These are phyloP conservation scores for Gymnoscopelus braueri DNA, from an alignment of 2,797 vertebrate species.

Conservation along the genomic window DNA sequence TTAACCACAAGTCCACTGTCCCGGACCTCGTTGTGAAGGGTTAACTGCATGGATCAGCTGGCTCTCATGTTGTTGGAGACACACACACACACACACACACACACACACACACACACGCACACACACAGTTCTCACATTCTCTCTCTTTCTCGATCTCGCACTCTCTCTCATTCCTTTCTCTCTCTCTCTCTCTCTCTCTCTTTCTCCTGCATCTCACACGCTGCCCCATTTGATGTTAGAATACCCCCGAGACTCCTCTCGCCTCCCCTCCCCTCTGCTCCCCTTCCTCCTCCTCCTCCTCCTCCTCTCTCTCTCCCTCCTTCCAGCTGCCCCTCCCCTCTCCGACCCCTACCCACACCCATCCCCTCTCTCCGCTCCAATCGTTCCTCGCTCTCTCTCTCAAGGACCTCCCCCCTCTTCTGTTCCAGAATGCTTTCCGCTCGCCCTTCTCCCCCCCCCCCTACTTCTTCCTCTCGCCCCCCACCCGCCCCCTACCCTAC, in stretches of 20 bases:
- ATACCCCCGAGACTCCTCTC: conserved; percentile 83
- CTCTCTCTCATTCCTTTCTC: conserved; percentile 70
- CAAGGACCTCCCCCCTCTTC: conserved; percentile 55
- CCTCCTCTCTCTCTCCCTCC: conserved; percentile 23
- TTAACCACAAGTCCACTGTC: neutral
- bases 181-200: conserved; percentile 13
- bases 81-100: conserved; percentile 9
- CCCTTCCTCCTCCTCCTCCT: neutral
- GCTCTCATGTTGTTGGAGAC: conserved; percentile 59
- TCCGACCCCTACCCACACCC: conserved; percentile 27
- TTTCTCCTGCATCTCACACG: conserved; percentile 12
- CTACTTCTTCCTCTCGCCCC: conserved; percentile 19
- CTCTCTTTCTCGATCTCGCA: conserved; percentile 14
- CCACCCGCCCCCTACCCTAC: conserved; percentile 24
- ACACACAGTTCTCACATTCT: conserved; percentile 7
- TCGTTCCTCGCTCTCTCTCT: conserved; percentile 29
- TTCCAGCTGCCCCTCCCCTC: conserved; percentile 53
- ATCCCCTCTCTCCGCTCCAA: conserved; percentile 35
- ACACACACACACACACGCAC: neutral
- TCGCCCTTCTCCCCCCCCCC: neutral
- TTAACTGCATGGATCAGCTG: conserved; percentile 82
- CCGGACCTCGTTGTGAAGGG: conserved; percentile 57
- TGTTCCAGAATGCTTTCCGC: neutral
- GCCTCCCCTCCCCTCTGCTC: conserved; percentile 63
- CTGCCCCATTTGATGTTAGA: conserved; percentile 85